Percentiles rank a stretch among this genome's conserved stretches.
phyloP scores from a whole-genome alignment of 2,888 invertebrate species.

The Anorthoa munda region DNA sequence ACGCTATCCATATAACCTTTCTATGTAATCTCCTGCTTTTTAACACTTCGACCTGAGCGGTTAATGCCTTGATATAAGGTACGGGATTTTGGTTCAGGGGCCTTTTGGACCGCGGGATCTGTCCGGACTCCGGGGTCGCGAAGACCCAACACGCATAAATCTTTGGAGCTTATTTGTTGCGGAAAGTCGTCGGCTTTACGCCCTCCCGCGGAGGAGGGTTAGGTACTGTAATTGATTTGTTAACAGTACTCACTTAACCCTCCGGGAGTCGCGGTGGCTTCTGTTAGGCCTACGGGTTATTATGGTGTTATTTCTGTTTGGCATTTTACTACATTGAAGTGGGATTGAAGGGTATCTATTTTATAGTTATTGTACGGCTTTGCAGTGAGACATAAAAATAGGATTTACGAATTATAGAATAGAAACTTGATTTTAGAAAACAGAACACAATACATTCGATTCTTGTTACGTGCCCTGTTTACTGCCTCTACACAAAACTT shows the following conservation, averaged over 20 bases:
- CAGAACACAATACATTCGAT: not conserved
- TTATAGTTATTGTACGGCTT: not conserved
- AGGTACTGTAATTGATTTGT: constrained; percentile 70
- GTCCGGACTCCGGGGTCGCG: constrained; percentile 44
- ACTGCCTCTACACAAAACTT: not conserved
- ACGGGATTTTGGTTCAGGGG: constrained; percentile 71
- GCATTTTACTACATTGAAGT: constrained; percentile 31
- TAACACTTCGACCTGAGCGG: constrained; percentile 66
- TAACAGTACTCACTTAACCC: constrained; percentile 67
- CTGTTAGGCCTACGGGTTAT: constrained; percentile 42
- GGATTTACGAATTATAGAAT: not conserved
- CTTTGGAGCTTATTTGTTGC: constrained; percentile 77
- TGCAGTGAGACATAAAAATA: not conserved
- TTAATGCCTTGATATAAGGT: constrained; percentile 77
- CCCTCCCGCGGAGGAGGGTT: constrained; percentile 53
- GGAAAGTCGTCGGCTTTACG: constrained; percentile 71
- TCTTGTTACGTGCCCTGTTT: not conserved
- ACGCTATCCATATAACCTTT: constrained; percentile 48
- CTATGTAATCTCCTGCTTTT: constrained; percentile 53
- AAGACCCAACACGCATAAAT: constrained; percentile 73
- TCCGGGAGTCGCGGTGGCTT: constrained; percentile 45
- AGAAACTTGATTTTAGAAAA: not conserved
- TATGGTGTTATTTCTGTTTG: constrained; percentile 36
- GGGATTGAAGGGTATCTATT: not conserved
- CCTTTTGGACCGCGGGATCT: constrained; percentile 58